phyloP scores from a whole-genome alignment of 2,888 invertebrate species.

The Rotaria sp. region DNA sequence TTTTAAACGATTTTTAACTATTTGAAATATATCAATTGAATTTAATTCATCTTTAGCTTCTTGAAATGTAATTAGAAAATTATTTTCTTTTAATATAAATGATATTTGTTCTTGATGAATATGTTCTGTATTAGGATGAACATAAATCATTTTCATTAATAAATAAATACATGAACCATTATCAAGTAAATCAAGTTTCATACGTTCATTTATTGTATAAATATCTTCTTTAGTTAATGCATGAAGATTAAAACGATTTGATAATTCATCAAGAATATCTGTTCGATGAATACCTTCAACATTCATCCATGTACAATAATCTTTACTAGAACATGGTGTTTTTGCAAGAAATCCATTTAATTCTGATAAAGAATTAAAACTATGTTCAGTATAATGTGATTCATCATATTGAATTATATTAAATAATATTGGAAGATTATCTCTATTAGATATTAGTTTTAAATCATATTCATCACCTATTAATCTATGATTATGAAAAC shows the following conservation, averaged over 20 bases:
- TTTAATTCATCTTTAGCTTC: neutral
- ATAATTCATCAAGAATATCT: neutral
- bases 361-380: neutral
- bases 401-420: neutral
- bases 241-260: neutral
- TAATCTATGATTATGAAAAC: neutral
- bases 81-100: neutral
- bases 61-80: neutral
- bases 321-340: neutral
- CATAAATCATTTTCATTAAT: neutral
- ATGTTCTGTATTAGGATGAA: neutral
- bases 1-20: neutral
- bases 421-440: neutral
- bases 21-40: neutral
- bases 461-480: neutral
- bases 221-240: neutral
- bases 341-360: neutral
- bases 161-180: neutral
- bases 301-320: neutral
- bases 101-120: neutral
- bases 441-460: neutral
- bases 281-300: neutral
- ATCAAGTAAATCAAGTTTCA: neutral
- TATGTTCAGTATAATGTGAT: neutral
- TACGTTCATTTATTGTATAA: neutral